A percentile compares a stretch with the other conserved stretches of the same genome.
phyloP scores from a whole-genome alignment of 2,113 vertebrate species.

The Semicossyphus pulcher region DNA sequence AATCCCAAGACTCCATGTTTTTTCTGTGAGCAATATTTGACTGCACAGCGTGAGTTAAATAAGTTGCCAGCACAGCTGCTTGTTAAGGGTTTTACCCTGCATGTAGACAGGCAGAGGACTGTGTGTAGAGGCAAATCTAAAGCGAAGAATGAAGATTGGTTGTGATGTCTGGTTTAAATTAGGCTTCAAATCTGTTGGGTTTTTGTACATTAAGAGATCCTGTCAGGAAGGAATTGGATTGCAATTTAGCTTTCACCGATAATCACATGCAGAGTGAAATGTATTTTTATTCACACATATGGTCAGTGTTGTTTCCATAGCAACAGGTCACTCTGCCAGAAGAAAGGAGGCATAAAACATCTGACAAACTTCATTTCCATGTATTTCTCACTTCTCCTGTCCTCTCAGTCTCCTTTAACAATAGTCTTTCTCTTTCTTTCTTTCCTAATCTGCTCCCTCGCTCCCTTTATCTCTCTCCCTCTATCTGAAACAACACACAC shows the following conservation, averaged over 20 bases:
- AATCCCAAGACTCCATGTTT: too few species aligned
- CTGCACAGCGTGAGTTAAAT: not conserved
- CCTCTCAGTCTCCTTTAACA: conserved; percentile 7
- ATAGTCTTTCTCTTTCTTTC: not conserved
- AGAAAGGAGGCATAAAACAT: conserved; percentile 24
- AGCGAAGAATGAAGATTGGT: conserved; percentile 1
- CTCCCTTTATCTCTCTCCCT: conserved; percentile 11
- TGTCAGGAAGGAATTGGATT: conserved; percentile 6
- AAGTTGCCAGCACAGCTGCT: not conserved
- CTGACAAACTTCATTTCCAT: conserved; percentile 39
- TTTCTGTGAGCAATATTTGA: not conserved
- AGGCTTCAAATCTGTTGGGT: not conserved
- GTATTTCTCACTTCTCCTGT: not conserved
- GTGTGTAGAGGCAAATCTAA: conserved; percentile 7
- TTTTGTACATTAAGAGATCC: not conserved
- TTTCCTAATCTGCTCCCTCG: conserved; percentile 7
- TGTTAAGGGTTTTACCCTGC: conserved; percentile 6
- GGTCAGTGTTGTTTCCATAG: conserved; percentile 63
- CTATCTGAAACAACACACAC: conserved; percentile 26
- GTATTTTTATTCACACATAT: conserved; percentile 50
- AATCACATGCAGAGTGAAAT: conserved; percentile 42
- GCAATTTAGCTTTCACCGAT: conserved; percentile 39
- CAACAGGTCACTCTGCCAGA: conserved; percentile 60
- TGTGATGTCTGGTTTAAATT: conserved; percentile 17
- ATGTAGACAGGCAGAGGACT: not conserved